Evolutionary conservation across 2,113 vertebrate genomes (phyloP).

Genomic region (Poicephalus meyeri): DNA sequence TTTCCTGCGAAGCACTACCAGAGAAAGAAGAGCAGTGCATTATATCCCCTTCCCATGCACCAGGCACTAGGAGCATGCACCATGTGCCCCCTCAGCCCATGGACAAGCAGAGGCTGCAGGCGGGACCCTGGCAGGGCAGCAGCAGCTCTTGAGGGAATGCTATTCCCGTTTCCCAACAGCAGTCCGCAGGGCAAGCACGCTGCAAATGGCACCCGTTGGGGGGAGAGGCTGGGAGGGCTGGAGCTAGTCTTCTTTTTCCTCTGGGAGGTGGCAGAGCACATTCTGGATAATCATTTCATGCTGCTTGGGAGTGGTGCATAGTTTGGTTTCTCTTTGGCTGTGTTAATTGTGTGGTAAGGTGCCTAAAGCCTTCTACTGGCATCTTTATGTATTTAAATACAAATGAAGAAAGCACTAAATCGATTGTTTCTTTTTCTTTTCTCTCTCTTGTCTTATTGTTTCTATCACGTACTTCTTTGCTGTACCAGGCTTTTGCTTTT

Average conservation of each 20-base stretch:
- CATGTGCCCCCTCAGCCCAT: fast-evolving
- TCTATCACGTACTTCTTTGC: not conserved
- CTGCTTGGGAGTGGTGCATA: conserved; percentile 24
- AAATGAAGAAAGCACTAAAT: conserved; percentile 47
- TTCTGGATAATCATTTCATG: conserved; percentile 47
- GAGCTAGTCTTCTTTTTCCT: not conserved
- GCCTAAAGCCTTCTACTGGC: conserved; percentile 47
- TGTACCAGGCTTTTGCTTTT: conserved; percentile 10
- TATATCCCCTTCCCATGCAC: not conserved
- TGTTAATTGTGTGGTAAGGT: conserved; percentile 56
- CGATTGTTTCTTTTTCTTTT: conserved; percentile 47
- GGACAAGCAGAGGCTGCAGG: not conserved
- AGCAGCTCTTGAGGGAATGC: fast-evolving
- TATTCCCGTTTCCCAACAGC: not conserved
- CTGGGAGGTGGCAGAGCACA: conserved; percentile 35
- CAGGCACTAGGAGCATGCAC: not conserved
- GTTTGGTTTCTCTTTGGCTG: conserved; percentile 33
- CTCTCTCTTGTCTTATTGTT: conserved; percentile 27
- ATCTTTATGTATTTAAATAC: conserved; percentile 64
- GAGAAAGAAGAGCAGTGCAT: not conserved
- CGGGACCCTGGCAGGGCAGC: not conserved
- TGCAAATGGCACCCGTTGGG: not conserved
- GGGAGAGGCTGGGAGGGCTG: not conserved
- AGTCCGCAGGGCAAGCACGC: not conserved
- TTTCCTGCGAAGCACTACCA: not conserved